Evolutionary conservation across 2,888 invertebrate genomes (phyloP).

Genomic region (Sabatieria punctata): DNA sequence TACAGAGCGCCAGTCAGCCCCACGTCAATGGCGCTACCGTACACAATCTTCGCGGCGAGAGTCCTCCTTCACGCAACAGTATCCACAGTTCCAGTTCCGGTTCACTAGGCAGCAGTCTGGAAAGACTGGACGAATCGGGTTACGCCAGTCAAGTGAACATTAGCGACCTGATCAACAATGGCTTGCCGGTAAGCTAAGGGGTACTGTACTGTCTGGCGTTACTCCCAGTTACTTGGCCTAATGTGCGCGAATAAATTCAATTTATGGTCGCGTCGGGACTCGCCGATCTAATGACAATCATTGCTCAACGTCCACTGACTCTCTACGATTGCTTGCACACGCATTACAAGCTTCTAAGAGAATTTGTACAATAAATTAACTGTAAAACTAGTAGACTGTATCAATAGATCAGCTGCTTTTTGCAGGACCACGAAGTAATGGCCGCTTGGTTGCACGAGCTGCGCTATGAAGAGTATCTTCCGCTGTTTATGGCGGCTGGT

Average conservation of each 20-base stretch:
- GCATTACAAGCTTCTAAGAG: too few species aligned
- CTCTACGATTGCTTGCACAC: too few species aligned
- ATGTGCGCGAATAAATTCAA: too few species aligned
- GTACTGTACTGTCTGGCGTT: too few species aligned
- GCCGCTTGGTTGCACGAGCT: conserved; percentile 80
- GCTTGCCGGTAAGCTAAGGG: conserved; percentile 48
- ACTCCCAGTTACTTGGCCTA: too few species aligned
- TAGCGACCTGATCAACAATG: conserved; percentile 42
- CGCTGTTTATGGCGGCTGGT: conserved; percentile 77
- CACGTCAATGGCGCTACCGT: conserved; percentile 4
- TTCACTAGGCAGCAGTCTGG: conserved; percentile 35
- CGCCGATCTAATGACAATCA: too few species aligned
- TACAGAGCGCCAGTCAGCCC: conserved; percentile 9
- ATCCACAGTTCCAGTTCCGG: conserved; percentile 34
- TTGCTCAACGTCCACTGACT: too few species aligned
- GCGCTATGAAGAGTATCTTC: conserved; percentile 82
- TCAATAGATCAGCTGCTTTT: conserved; percentile 10
- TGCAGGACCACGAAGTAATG: conserved; percentile 74
- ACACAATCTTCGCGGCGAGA: conserved; percentile 9
- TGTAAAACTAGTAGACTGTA: conserved; percentile 5
- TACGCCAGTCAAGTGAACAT: conserved; percentile 30
- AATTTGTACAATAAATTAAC: too few species aligned
- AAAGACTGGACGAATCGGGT: conserved; percentile 46
- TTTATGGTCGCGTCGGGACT: too few species aligned
- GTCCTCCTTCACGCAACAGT: conserved; percentile 30